Evolutionary conservation across 2,797 vertebrate species (phyloP), one percentile per base, ranked within the genome.

Genomic region (Lepus oiostolus): DNA sequence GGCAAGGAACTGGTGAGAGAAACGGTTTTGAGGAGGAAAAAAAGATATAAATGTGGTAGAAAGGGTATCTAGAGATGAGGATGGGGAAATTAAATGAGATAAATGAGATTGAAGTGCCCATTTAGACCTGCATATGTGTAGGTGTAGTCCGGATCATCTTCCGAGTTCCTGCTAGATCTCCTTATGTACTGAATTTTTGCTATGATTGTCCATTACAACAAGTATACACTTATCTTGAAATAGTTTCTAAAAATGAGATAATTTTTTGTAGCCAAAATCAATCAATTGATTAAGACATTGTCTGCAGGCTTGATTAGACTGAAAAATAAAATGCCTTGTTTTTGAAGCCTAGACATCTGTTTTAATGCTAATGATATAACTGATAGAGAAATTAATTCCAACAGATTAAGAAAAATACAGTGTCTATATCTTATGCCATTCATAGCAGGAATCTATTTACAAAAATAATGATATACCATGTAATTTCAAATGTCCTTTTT

Each of bases 401-500:
- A 93, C 96, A 95, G 95, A 79, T 95, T 96, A 91, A 52, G 84
- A 65, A 4, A 63, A 35, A 30, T 60, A 71, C 72, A 94, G 94
- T 68, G 70, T 82, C 7, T 97, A 85, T 87, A 92, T 82, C 86
- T 94, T 96, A 62, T 87, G 60, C 74, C 60, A 74, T 81, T 30
- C 79, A 93, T 89, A 82, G 26, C 17, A 80, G 79, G 76, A 68
- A 19, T 12, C 92, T 95, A 96, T 96, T 97, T 97, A 93, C 77
- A 94, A 88, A 98, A 97, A 91, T 94, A 97, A 97, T 35, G 88
- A n/a, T 30, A 54, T 84, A 52, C 9, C 50, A 13, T 74, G 93
- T 95, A 94, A 93, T 96, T 98, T 97, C 88, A 94, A 97, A 96
- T 92, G 38, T 35, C 7, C 87, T 97, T 84, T 96, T 72, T 95